A percentile compares a stretch with the other conserved stretches of the same genome.
phyloP scores from a whole-genome alignment of 2,888 invertebrate genomes.

The Pristionchus japonicus region DNA sequence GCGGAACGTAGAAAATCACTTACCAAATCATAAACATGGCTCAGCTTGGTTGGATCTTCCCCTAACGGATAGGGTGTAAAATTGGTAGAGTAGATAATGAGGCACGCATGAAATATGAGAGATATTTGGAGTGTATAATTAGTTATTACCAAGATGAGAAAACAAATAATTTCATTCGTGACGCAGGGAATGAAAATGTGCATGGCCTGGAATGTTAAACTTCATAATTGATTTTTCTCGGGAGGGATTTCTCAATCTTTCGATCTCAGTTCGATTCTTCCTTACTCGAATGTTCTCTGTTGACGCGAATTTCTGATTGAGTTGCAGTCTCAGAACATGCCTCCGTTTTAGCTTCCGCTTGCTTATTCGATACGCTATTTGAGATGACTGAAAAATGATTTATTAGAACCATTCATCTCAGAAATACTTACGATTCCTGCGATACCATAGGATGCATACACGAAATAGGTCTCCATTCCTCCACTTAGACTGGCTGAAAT shows the following conservation, averaged over 20 bases:
- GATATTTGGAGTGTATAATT: not conserved
- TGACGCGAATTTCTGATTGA: slow-evolving; percentile 36
- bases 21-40: slow-evolving; percentile 27
- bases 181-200: slow-evolving; percentile 12
- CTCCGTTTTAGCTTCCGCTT: not conserved
- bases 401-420: too few species aligned
- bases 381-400: not conserved
- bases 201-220: not conserved
- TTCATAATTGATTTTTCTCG: not conserved
- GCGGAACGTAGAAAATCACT: not conserved
- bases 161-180: slow-evolving; percentile 12
- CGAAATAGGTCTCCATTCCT: not conserved
- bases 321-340: slow-evolving; percentile 26
- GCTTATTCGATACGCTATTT: slow-evolving; percentile 13
- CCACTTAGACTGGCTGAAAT: not conserved
- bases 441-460: not conserved
- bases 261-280: not conserved
- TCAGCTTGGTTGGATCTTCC: slow-evolving; percentile 36
- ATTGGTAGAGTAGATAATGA: not conserved
- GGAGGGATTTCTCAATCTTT: not conserved
- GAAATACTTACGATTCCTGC: not conserved
- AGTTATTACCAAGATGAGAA: not conserved
- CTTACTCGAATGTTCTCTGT: slow-evolving; percentile 37
- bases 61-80: not conserved
- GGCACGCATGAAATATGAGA: not conserved